These are phyloP conservation scores for Pachydiplax longipennis DNA, from an alignment of 2,888 invertebrate species.

Conservation along the genomic window DNA sequence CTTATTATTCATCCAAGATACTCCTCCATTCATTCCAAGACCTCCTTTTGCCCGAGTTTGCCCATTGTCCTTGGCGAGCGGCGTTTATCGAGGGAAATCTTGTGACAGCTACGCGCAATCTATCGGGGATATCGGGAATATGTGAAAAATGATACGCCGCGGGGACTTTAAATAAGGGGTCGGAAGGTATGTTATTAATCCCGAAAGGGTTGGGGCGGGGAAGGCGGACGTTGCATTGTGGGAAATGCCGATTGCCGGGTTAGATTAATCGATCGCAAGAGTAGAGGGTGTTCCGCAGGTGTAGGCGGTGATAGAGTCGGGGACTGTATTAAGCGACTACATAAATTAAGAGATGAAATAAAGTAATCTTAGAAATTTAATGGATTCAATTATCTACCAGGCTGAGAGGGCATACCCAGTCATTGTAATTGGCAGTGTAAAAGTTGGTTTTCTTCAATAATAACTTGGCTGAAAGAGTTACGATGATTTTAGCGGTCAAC, in stretches of 20 bases:
- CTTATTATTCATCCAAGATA: slow-evolving; percentile 32
- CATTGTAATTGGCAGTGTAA: not conserved
- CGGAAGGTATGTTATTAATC: slow-evolving; percentile 19
- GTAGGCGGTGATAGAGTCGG: not conserved
- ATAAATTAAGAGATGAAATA: not conserved
- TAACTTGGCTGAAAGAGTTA: too few relatives aligned
- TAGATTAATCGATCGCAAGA: slow-evolving; percentile 23
- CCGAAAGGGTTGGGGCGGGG: not conserved
- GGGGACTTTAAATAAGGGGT: slow-evolving; percentile 21
- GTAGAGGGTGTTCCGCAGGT: not conserved
- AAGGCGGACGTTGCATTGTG: slow-evolving; percentile 13
- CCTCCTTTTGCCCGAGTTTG: slow-evolving; percentile 29
- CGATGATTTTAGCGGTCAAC: too few relatives aligned
- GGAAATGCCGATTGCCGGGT: not conserved
- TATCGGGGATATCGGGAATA: slow-evolving; percentile 43
- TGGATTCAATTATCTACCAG: not conserved
- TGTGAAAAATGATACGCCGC: slow-evolving; percentile 38
- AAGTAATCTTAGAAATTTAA: not conserved
- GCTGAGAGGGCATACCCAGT: too few relatives aligned
- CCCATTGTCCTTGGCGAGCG: slow-evolving; percentile 36
- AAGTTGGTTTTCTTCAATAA: not conserved
- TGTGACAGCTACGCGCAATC: slow-evolving; percentile 34
- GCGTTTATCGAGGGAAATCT: slow-evolving; percentile 38
- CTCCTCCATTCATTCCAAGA: not conserved
- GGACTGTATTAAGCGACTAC: not conserved